A percentile compares a stretch with the other conserved stretches of the same genome.
These are phyloP conservation scores for Ondatra zibethicus DNA, from an alignment of 2,113 vertebrate genomes.

Conservation along the genomic window DNA sequence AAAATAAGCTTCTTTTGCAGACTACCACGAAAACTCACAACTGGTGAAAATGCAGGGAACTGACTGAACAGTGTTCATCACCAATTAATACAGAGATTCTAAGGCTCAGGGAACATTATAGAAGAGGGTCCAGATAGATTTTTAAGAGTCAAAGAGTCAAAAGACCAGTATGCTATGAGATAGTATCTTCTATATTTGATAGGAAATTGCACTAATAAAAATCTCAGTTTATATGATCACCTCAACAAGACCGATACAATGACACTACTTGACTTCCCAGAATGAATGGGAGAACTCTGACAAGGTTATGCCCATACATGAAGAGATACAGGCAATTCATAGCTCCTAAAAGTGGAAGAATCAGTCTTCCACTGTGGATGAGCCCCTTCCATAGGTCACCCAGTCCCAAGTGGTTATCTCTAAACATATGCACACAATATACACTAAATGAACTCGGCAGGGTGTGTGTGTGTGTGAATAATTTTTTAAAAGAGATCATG, in stretches of 20 bases:
- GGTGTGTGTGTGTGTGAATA: not conserved
- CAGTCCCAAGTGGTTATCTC: not conserved
- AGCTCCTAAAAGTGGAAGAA: not conserved
- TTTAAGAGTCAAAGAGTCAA: not conserved
- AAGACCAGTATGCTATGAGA: not conserved
- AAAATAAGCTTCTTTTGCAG: not conserved
- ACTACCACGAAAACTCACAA: not conserved
- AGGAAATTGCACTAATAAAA: not conserved
- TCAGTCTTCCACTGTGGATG: not conserved
- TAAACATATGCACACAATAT: not conserved
- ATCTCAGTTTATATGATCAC: not conserved
- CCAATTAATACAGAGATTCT: not conserved
- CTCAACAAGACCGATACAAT: not conserved
- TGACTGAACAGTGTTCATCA: not conserved
- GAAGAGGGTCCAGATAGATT: not conserved
- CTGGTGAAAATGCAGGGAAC: not conserved
- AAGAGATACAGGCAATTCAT: not conserved
- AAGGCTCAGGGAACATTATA: not conserved
- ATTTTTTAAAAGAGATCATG: not conserved
- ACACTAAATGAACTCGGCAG: not conserved
- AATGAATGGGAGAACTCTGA: not conserved
- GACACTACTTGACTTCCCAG: not conserved
- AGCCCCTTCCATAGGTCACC: not conserved
- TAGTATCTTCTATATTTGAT: not conserved
- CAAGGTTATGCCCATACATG: not conserved